Evolutionary conservation across 2,888 invertebrate genomes (phyloP), one percentile per base, ranked within the genome.

Genomic region (Drosophila aldrichi): DNA sequence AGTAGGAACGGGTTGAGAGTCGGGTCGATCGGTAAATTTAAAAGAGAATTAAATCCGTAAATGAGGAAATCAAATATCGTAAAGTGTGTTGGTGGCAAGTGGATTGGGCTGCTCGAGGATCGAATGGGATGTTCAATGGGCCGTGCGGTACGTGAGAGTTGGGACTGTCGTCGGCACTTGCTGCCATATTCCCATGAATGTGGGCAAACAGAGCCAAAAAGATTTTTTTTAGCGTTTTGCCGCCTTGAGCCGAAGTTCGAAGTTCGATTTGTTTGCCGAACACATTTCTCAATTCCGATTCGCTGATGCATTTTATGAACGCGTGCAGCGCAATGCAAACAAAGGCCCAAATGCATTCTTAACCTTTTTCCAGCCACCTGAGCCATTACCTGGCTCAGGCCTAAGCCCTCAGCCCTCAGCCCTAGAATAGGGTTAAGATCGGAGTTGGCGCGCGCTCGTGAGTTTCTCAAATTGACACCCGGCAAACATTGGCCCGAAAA

Each of bases 41-140:
- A 91, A 91, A 91, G 90, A 83, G 83, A 91, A 90, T 89, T 90
- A 90, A 91, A 91, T 90, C 88, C 86, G 90, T 88, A 91, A 91
- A 91, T 91, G 91, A 91, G 91, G 88, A 91, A 91, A 91, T 91
- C 91, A 91, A 91, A 91, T 89, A 91, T 91, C 90, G 81, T 91
- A 91, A 91, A 91, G 90, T 89, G 67, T 78, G 82, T 81, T 76
- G 82, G 82, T 83, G 82, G 74, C 74, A 64, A 74, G 70, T 64
- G 77, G 69, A 83, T 77, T 74, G 70, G 80, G 70, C 62, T 62
- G 60, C 52, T 54, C 57, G 63, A 67, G 74, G 75, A 73, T 75
- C 79, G 77, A 61, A 70, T 78, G 78, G 82, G 67, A 69, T 70
- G 68, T 46, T 71, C 73, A 79, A 77, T 74, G 81, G 74, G 70